These are phyloP conservation scores for Coelinius sp. DNA, from an alignment of 2,888 invertebrate genomes.

Conservation along the genomic window DNA sequence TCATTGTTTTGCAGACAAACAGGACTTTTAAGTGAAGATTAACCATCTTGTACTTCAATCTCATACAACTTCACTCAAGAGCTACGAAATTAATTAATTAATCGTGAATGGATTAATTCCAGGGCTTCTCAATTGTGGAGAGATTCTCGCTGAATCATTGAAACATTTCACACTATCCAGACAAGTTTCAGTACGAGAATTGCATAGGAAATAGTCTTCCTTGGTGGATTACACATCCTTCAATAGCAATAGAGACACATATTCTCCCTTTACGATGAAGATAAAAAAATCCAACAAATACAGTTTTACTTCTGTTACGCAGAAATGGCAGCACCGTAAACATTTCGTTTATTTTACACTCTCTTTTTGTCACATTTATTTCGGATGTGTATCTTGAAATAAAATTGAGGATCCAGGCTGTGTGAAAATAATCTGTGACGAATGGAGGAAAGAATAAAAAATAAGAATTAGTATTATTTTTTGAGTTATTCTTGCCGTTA, in stretches of 20 bases:
- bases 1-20: not conserved
- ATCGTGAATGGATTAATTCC: not conserved
- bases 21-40: not conserved
- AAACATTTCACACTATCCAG: not conserved
- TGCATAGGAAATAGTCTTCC: not conserved
- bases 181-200: too few relatives aligned
- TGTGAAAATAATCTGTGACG: slow-evolving; percentile 13
- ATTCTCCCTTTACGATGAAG: not conserved
- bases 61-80: not conserved
- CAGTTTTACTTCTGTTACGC: not conserved
- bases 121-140: not conserved
- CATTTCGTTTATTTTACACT: not conserved
- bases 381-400: not conserved
- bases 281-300: slow-evolving; percentile 4
- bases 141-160: not conserved
- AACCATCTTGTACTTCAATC: not conserved
- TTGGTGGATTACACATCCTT: not conserved
- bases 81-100: not conserved
- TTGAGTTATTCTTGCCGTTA: too few relatives aligned
- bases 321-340: not conserved
- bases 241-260: not conserved
- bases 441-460: not conserved
- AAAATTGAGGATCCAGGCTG: not conserved
- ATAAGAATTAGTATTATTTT: too few relatives aligned
- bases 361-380: not conserved